Evolutionary conservation across 2,888 invertebrate species (phyloP).

Genomic region (Trachelus troglodyta): DNA sequence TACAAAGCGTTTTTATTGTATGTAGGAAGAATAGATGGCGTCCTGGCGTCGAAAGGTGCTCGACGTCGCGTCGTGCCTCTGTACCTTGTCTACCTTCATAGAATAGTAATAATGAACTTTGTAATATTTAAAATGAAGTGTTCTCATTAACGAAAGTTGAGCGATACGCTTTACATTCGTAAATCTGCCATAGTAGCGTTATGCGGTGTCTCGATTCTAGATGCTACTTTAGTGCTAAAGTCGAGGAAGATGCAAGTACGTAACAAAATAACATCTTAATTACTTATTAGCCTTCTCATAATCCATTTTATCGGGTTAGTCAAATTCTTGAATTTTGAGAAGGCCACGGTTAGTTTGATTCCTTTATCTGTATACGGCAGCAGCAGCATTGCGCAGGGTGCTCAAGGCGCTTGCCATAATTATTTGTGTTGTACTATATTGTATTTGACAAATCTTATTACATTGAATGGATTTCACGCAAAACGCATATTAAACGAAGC

Average conservation of each 20-base stretch:
- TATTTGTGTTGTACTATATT: neutral
- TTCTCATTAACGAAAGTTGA: neutral
- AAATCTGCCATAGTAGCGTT: neutral
- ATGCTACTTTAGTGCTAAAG: neutral
- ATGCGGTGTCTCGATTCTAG: neutral
- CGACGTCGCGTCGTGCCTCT: conserved; percentile 24
- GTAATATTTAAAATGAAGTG: conserved; percentile 23
- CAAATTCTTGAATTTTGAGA: neutral
- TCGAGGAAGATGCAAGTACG: neutral
- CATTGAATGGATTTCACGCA: neutral
- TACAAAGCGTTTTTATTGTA: conserved; percentile 35
- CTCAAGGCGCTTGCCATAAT: neutral
- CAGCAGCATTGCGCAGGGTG: neutral
- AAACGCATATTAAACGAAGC: neutral
- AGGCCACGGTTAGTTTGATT: neutral
- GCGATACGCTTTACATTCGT: neutral
- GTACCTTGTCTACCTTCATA: conserved; percentile 41
- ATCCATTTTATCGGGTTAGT: neutral
- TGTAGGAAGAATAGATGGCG: neutral
- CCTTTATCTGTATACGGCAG: neutral
- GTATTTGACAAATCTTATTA: neutral
- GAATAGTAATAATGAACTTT: conserved; percentile 40
- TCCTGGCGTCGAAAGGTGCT: neutral
- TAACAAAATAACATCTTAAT: neutral
- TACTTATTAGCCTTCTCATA: neutral